These are phyloP conservation scores for Ennomos erosarius DNA, from an alignment of 2,888 invertebrate species.

Conservation along the genomic window DNA sequence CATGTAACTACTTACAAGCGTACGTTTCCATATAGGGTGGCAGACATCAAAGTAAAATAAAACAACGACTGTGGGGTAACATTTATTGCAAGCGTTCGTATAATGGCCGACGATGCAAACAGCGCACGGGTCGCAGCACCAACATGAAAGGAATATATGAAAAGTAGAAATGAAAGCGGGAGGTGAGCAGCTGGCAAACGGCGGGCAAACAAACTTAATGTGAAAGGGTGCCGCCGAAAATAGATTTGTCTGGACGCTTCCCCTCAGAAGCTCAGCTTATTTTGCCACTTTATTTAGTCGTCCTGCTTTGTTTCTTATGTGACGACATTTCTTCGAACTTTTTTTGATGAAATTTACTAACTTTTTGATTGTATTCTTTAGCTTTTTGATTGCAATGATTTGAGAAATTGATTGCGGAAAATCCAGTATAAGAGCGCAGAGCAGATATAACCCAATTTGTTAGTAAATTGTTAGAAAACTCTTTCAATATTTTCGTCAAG, in stretches of 20 bases:
- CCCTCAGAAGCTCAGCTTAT: conserved; percentile 51
- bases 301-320: conserved; percentile 46
- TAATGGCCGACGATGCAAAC: conserved; percentile 59
- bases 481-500: too few relatives aligned
- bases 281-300: conserved; percentile 50
- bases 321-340: conserved; percentile 25
- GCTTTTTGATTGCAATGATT: too few relatives aligned
- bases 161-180: conserved; percentile 64
- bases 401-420: neutral
- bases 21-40: conserved; percentile 39
- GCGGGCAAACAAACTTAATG: conserved; percentile 61
- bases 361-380: neutral
- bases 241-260: conserved; percentile 59
- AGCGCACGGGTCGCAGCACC: conserved; percentile 50
- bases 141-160: conserved; percentile 61
- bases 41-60: conserved; percentile 72
- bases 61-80: conserved; percentile 72
- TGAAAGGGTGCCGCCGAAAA: conserved; percentile 55
- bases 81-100: conserved; percentile 75
- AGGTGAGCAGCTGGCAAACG: conserved; percentile 57
- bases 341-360: conserved; percentile 18
- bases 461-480: too few relatives aligned
- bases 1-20: conserved; percentile 55
- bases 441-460: too few relatives aligned
- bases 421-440: neutral